Conservation (phyloP, 2,113 vertebrate species). For the Stictonetta naevosa region DNA sequence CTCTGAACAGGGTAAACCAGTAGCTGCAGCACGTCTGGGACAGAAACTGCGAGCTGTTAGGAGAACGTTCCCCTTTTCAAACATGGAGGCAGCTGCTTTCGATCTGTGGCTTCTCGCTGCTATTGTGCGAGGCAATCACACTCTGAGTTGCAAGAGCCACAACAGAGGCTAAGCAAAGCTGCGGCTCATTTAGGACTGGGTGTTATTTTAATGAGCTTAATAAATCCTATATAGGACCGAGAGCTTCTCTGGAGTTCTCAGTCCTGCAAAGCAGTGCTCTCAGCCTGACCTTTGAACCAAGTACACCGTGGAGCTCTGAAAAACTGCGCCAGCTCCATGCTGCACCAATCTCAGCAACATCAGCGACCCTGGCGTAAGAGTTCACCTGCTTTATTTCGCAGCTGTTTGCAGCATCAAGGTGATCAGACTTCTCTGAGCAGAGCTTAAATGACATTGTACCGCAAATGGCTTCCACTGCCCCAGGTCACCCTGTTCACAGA, state of each 20-base stretch:
- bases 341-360: constrained; percentile 28
- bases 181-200: constrained; percentile 50
- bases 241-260: constrained; percentile 16
- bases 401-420: neutral
- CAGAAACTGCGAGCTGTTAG: constrained; percentile 12
- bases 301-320: neutral
- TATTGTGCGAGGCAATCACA: constrained; percentile 49
- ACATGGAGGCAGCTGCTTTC: constrained; percentile 49
- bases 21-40: constrained; percentile 22
- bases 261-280: neutral
- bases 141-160: constrained; percentile 34
- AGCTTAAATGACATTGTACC: neutral
- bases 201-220: constrained; percentile 65
- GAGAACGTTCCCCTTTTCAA: neutral
- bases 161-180: constrained; percentile 53
- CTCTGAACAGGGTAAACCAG: neutral
- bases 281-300: constrained; percentile 16
- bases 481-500: neutral
- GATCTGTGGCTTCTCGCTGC: constrained; percentile 53
- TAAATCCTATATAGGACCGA: constrained; percentile 46
- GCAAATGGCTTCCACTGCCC: neutral
- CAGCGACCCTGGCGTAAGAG: neutral
- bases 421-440: neutral
- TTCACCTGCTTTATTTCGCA: neutral
- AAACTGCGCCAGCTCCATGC: neutral